phyloP scores from a whole-genome alignment of 1,140 invertebrate genomes.

The Drosophila malerkotliana region DNA sequence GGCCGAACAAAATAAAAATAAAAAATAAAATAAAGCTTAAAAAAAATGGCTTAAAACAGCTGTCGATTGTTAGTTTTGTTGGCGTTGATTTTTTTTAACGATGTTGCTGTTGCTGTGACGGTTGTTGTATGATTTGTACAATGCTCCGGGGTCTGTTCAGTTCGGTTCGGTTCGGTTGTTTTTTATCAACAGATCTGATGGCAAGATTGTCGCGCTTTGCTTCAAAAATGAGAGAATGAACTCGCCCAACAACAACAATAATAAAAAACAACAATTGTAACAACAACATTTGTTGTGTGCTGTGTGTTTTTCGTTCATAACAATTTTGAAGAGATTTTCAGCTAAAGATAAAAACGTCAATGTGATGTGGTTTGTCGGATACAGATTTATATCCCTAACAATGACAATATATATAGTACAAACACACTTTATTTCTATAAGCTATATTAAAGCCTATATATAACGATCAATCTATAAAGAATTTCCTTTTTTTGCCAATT shows the following conservation, averaged over 20 bases:
- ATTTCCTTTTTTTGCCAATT: slow-evolving; percentile 27
- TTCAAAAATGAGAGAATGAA: slow-evolving; percentile 78
- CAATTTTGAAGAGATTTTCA: slow-evolving; percentile 79
- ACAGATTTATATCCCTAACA: slow-evolving; percentile 43
- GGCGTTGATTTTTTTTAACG: slow-evolving; percentile 34
- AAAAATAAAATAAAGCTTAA: slow-evolving; percentile 43
- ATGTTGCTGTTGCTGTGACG: slow-evolving; percentile 35
- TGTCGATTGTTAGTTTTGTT: slow-evolving; percentile 47
- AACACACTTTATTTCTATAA: not conserved
- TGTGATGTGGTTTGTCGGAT: slow-evolving; percentile 78
- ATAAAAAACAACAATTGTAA: slow-evolving; percentile 35
- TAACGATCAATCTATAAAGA: slow-evolving; percentile 35
- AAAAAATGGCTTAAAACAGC: slow-evolving; percentile 57
- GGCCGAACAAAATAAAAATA: slow-evolving; percentile 21
- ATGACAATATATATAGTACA: slow-evolving; percentile 7
- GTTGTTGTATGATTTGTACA: slow-evolving; percentile 76
- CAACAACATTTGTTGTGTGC: slow-evolving; percentile 37
- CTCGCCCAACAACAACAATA: slow-evolving; percentile 36
- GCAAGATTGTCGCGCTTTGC: slow-evolving; percentile 81
- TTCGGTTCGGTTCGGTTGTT: slow-evolving; percentile 28
- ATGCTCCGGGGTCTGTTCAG: slow-evolving; percentile 51
- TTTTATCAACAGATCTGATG: slow-evolving; percentile 81
- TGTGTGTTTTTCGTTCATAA: slow-evolving; percentile 71
- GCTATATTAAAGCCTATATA: not conserved
- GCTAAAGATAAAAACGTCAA: slow-evolving; percentile 79